A percentile compares a stretch with the other conserved stretches of the same genome.
These are phyloP conservation scores for Pristionchus exspectatus DNA, from an alignment of 2,888 invertebrate species.

Conservation along the genomic window DNA sequence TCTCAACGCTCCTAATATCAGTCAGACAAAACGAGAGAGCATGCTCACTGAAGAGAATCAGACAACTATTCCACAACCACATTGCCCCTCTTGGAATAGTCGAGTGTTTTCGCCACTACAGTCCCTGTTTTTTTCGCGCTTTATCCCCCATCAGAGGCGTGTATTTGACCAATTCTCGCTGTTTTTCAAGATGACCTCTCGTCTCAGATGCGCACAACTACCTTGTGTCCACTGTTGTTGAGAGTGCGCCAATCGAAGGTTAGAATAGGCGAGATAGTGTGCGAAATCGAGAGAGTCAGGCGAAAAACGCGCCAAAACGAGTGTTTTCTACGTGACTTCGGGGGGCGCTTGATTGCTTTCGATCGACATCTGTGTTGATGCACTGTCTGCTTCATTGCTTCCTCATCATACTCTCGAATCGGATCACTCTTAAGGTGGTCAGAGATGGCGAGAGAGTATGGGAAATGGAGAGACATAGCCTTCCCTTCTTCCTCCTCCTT, in stretches of 20 bases:
- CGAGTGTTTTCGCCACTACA: neutral
- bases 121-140: neutral
- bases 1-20: neutral
- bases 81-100: neutral
- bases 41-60: neutral
- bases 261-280: neutral
- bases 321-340: neutral
- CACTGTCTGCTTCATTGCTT: neutral
- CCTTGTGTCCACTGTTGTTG: neutral
- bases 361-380: conserved; percentile 15
- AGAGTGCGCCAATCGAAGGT: neutral
- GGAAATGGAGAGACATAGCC: neutral
- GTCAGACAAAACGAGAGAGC: neutral
- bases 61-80: neutral
- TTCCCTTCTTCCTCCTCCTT: neutral
- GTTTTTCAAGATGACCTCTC: too few relatives aligned
- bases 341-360: neutral
- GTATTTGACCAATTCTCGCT: too few relatives aligned
- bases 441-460: too few relatives aligned
- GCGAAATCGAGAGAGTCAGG: neutral
- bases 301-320: neutral
- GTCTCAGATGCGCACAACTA: neutral
- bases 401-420: neutral
- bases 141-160: neutral
- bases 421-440: too few relatives aligned